phyloP scores from a whole-genome alignment of 1,140 invertebrate genomes.

The Laodelphax striatellus region DNA sequence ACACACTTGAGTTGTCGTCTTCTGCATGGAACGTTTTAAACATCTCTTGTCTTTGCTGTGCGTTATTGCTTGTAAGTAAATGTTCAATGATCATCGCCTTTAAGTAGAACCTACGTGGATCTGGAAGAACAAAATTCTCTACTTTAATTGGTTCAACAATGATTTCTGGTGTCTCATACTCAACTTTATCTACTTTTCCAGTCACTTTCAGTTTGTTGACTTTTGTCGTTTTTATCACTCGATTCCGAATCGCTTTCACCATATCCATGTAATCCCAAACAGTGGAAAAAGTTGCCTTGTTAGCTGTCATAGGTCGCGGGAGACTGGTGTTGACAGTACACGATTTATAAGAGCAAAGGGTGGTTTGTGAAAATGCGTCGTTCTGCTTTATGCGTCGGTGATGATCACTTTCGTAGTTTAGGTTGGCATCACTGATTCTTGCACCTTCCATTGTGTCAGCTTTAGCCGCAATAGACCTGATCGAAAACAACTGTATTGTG shows the following conservation, averaged over 20 bases:
- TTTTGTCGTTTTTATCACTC: not conserved
- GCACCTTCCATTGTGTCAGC: not conserved
- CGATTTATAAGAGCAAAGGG: not conserved
- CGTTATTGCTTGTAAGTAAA: not conserved
- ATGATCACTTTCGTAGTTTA: not conserved
- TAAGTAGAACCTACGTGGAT: not conserved
- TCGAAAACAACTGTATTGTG: not conserved
- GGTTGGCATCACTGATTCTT: not conserved
- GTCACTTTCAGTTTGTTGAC: not conserved
- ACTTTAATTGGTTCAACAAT: not conserved
- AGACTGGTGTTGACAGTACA: not conserved
- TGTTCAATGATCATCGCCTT: constrained; percentile 4
- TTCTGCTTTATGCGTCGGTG: not conserved
- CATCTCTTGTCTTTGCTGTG: not conserved
- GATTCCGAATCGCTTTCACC: not conserved
- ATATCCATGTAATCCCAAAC: constrained; percentile 7
- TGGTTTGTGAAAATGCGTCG: not conserved
- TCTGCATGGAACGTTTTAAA: not conserved
- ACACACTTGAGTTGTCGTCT: not conserved
- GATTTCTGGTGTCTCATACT: not conserved
- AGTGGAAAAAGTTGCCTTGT: not conserved
- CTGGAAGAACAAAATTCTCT: not conserved
- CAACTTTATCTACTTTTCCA: not conserved
- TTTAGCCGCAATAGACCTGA: not conserved
- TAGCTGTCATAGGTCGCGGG: not conserved